phyloP scores from a whole-genome alignment of 2,113 vertebrate genomes.

The Climacteris rufus region DNA sequence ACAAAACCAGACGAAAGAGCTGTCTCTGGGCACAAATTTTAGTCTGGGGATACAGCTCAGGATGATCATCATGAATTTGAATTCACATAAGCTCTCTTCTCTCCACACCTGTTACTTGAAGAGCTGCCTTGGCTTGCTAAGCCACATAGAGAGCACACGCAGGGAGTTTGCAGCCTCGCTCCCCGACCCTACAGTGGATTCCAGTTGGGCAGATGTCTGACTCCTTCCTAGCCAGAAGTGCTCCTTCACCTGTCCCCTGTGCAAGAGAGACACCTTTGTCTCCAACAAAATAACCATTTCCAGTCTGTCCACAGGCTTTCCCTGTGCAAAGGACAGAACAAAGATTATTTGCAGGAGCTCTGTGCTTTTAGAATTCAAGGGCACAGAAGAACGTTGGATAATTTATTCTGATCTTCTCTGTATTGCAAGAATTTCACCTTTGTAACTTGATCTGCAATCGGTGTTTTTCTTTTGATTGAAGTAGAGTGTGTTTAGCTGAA shows the following conservation, averaged over 20 bases:
- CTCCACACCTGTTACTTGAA: not conserved
- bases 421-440: not conserved
- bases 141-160: accelerated
- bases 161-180: not conserved
- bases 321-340: not conserved
- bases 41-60: not conserved
- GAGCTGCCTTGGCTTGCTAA: not conserved
- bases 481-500: not conserved
- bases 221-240: not conserved
- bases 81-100: not conserved
- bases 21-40: not conserved
- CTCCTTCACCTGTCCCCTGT: not conserved
- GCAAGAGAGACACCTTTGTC: not conserved
- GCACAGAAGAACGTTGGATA: not conserved
- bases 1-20: not conserved
- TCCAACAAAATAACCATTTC: not conserved
- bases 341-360: not conserved
- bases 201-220: not conserved
- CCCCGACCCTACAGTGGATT: not conserved
- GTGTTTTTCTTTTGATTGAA: not conserved
- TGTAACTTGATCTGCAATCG: not conserved
- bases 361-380: not conserved
- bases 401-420: not conserved
- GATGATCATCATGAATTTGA: not conserved
- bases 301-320: not conserved